Evolutionary conservation across 2,113 vertebrate genomes (phyloP), one percentile per base, ranked within the genome.

Genomic region (Ellobius talpinus): DNA sequence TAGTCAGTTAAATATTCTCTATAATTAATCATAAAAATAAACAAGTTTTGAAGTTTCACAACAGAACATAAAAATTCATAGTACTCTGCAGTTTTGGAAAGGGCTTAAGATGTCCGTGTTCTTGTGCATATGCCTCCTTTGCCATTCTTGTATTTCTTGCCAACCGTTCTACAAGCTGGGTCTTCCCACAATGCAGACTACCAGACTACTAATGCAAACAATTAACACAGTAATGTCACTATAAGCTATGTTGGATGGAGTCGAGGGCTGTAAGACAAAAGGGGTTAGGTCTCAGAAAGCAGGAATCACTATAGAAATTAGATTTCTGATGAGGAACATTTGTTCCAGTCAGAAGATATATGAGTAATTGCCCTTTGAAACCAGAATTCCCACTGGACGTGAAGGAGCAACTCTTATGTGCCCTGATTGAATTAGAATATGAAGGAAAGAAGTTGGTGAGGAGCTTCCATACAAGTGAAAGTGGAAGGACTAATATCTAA

Each of bases 1-100:
- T 92, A 78, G 16, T 93, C 5, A 81, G 65, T 92, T 96, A 78
- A 72, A 55, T 72, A 87, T 93, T 96, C 70, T 87, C 8, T 65
- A 21, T 72, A 91, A 61, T 79, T 89, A 45, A 72, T 79, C 33
- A 55, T 52, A 72, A 95, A 36, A 36, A 85, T 58, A 87, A 70
- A 31, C 63, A 21, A 92, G 4, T 86, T 73, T 94, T 96, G 47
- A 89, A 87, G 5, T 9, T 91, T 94, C 78, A 87, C 10, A 94
- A 42, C 13, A 86, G 29, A 79, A 50, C 52, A 77, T 65, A 61
- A 45, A 74, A 95, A 90, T 93, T 73, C 1, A 16, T 74, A 33
- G 1, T 61, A 61, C 85, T 77, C 91, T 47, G 66, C 45, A 55
- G 16, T 91, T 94, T 84, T 23, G 33, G 73, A 91, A 91, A 93